Evolutionary conservation across 2,888 invertebrate genomes (phyloP), one percentile per base, ranked within the genome.

Genomic region (Deroplatys truncata): DNA sequence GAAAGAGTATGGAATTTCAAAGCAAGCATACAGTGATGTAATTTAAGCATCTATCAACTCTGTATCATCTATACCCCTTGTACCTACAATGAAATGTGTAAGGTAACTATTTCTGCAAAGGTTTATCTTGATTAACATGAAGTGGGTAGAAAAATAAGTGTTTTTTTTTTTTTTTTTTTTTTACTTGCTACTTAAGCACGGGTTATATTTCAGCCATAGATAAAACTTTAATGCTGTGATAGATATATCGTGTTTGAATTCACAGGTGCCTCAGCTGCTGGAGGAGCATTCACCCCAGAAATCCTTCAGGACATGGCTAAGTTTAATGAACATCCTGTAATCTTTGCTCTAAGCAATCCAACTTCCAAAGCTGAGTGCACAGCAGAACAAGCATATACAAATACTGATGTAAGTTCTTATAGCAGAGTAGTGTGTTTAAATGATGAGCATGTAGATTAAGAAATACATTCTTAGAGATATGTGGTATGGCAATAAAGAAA

Each of bases 291-390:
- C 93, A 98, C 98, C 0, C 95, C 97, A 13, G 96, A 96, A 91
- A 96, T 99, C 87, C 94, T 99, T 88, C 94, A 96, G 92, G 96
- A 96, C 91, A 99, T 99, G 99, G 98, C 96, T 0, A 93, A 94
- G 90, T 96, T 97, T 93, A 98, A 98, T 91, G 96, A 98, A 7
- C 95, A 97, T 88, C 99, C 99, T 0, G 96, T 99, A 91, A 97
- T 99, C 91, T 99, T 99, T 93, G 99, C 99, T 16, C 95, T 99
- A 84, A 99, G 99, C 92, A 99, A 99, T 94, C 99, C 99, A 10
- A 99, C 99, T 0, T 97, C 96, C 93, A 98, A 98, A 94, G 98
- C 99, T 0, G 99, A 99, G 94, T 99, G 99, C 93, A 99, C 99
- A 0, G 99, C 99, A 4, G 97, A 99, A 92, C 96, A 97, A 92